A percentile compares a stretch with the other conserved stretches of the same genome.
phyloP scores from a whole-genome alignment of 2,113 vertebrate genomes.

The Prochilodus magdalenae region DNA sequence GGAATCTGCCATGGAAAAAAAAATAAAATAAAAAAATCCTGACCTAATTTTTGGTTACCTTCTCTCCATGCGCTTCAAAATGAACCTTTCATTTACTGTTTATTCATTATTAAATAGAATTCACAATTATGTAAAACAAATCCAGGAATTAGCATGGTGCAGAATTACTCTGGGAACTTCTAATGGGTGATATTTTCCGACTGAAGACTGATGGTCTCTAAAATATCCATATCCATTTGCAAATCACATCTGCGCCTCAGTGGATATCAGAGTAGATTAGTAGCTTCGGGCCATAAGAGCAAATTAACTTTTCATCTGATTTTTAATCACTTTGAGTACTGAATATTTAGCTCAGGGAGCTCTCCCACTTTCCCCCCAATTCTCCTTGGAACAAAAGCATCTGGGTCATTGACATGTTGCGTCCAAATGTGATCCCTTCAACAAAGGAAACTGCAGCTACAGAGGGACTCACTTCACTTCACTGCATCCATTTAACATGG shows the following conservation, averaged over 20 bases:
- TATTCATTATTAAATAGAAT: slow-evolving; percentile 7
- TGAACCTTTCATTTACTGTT: not conserved
- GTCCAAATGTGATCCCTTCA: slow-evolving; percentile 9
- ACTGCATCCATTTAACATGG: not conserved
- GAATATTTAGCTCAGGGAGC: slow-evolving; percentile 51
- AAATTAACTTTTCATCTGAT: slow-evolving; percentile 60
- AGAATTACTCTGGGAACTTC: not conserved
- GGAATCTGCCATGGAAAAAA: not conserved
- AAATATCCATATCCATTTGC: slow-evolving; percentile 51
- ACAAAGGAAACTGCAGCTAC: slow-evolving; percentile 24
- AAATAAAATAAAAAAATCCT: not conserved
- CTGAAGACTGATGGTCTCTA: slow-evolving; percentile 47
- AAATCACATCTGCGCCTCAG: slow-evolving; percentile 47
- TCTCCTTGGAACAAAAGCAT: slow-evolving; percentile 46
- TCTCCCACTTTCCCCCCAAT: slow-evolving; percentile 31
- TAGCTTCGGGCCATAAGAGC: slow-evolving; percentile 51
- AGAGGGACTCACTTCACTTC: not conserved
- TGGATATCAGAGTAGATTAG: slow-evolving; percentile 55
- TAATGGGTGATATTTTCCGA: slow-evolving; percentile 31
- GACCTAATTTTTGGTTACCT: too few species aligned
- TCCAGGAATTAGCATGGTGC: not conserved
- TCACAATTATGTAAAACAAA: slow-evolving; percentile 3
- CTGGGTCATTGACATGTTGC: slow-evolving; percentile 40
- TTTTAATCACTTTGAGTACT: slow-evolving; percentile 57
- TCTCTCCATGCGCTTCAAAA: not conserved